Percentiles rank a stretch among this genome's conserved stretches.
These are phyloP conservation scores for Zaprionus ornatus DNA, from an alignment of 1,140 invertebrate genomes.

Conservation along the genomic window DNA sequence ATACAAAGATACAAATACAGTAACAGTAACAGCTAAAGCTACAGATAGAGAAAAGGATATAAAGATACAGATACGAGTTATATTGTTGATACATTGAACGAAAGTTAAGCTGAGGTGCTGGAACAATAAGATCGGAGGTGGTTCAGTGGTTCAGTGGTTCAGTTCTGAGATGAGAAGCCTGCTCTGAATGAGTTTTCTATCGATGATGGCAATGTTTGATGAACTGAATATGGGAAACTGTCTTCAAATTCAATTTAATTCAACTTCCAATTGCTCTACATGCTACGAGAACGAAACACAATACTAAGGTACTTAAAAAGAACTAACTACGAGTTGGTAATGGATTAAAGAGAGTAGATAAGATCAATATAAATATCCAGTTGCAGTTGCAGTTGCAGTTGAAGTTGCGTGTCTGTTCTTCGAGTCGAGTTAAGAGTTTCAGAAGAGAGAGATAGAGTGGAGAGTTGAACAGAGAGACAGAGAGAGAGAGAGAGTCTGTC, in stretches of 20 bases:
- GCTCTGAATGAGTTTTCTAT: conserved; percentile 6
- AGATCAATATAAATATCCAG: neutral
- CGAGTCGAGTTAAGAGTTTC: conserved; percentile 24
- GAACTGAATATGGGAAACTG: neutral
- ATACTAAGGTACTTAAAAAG: conserved; percentile 11
- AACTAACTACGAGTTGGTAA: conserved; percentile 18
- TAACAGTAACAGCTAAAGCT: conserved; percentile 21
- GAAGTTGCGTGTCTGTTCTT: conserved; percentile 11
- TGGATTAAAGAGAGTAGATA: neutral
- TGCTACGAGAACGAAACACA: conserved; percentile 14
- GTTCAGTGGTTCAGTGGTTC: neutral
- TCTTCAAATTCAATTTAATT: conserved; percentile 10
- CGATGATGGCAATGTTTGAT: neutral
- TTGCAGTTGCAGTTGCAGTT: conserved; percentile 6
- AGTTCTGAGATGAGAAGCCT: conserved; percentile 5
- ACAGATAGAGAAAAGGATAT: conserved; percentile 8
- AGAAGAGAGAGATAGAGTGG: conserved; percentile 11
- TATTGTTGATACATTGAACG: neutral
- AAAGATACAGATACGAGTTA: conserved; percentile 26
- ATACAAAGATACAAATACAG: conserved; percentile 33
- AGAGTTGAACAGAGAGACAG: conserved; percentile 2
- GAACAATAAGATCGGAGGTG: neutral
- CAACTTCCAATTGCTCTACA: conserved; percentile 13
- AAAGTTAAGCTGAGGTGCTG: neutral
- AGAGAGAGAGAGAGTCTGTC: neutral